These are phyloP conservation scores for Melanostigma gelatinosum DNA, from an alignment of 2,113 vertebrate species.

Conservation along the genomic window DNA sequence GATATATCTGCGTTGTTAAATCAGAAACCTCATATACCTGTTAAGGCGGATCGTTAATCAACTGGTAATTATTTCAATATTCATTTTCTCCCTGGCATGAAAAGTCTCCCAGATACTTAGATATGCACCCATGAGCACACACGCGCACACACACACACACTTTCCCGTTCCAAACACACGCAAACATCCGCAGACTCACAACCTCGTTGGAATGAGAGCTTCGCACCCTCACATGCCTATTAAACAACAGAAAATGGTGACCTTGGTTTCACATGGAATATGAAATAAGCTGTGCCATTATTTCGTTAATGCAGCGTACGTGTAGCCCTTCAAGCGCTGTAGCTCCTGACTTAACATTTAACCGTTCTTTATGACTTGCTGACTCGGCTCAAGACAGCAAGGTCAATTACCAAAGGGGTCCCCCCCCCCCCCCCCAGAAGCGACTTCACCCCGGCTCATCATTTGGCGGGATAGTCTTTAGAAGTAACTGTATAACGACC, in stretches of 20 bases:
- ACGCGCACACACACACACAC: background rate
- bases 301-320: conserved; percentile 76
- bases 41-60: conserved; percentile 72
- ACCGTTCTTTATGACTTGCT: conserved; percentile 82
- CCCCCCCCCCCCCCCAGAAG: conserved; percentile 49
- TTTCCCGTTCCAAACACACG: background rate
- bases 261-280: conserved; percentile 84
- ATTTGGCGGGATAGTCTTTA: conserved; percentile 70
- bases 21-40: conserved; percentile 72
- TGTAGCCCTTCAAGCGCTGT: conserved; percentile 81
- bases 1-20: conserved; percentile 73
- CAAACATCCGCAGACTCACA: conserved; percentile 27
- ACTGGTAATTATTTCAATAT: conserved; percentile 66
- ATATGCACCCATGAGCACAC: conserved; percentile 40
- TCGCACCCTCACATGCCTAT: conserved; percentile 77
- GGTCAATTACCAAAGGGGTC: conserved; percentile 80
- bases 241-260: conserved; percentile 81
- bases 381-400: conserved; percentile 80
- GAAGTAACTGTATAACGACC: conserved; percentile 66
- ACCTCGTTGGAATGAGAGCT: conserved; percentile 62
- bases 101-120: conserved; percentile 54
- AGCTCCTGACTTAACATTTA: conserved; percentile 81
- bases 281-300: conserved; percentile 86
- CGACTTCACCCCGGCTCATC: conserved; percentile 75
- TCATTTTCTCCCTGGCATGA: conserved; percentile 57